These are phyloP conservation scores for Drosophila glabriapex DNA, from an alignment of 2,888 invertebrate genomes.

Conservation along the genomic window DNA sequence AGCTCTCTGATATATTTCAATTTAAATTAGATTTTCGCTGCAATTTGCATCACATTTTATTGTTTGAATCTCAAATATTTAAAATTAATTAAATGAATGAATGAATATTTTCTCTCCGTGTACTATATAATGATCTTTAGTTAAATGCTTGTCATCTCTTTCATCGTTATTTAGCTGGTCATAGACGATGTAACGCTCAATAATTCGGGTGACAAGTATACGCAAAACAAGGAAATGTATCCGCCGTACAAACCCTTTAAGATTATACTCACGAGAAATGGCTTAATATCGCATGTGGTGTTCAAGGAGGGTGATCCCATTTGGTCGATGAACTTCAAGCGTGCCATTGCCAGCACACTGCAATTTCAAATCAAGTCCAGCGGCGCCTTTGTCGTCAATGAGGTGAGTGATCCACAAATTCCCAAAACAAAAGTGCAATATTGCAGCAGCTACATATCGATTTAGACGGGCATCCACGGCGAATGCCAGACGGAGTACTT, in stretches of 20 bases:
- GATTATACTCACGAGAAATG: conserved; percentile 82
- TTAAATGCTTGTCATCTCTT: not conserved
- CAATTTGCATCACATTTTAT: too few relatives aligned
- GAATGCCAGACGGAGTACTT: conserved; percentile 86
- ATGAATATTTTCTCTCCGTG: not conserved
- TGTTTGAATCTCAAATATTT: too few relatives aligned
- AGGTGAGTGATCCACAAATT: conserved; percentile 71
- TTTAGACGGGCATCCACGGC: conserved; percentile 87
- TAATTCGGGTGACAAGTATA: conserved; percentile 85
- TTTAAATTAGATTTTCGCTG: too few relatives aligned
- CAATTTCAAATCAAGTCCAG: conserved; percentile 87
- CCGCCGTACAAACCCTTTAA: conserved; percentile 85
- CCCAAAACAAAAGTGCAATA: conserved; percentile 1
- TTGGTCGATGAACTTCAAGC: conserved; percentile 90
- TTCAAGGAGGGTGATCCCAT: conserved; percentile 86
- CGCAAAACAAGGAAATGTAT: conserved; percentile 85
- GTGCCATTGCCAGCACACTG: conserved; percentile 88
- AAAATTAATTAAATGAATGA: too few relatives aligned
- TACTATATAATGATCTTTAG: not conserved
- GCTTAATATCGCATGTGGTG: conserved; percentile 83
- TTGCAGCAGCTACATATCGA: not conserved
- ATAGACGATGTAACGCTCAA: conserved; percentile 85
- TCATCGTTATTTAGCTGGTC: conserved; percentile 75
- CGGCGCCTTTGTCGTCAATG: conserved; percentile 85
- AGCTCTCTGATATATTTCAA: not conserved